A percentile compares a stretch with the other conserved stretches of the same genome.
phyloP scores from a whole-genome alignment of 2,797 vertebrate species.

The Pogonophryne albipinna region DNA sequence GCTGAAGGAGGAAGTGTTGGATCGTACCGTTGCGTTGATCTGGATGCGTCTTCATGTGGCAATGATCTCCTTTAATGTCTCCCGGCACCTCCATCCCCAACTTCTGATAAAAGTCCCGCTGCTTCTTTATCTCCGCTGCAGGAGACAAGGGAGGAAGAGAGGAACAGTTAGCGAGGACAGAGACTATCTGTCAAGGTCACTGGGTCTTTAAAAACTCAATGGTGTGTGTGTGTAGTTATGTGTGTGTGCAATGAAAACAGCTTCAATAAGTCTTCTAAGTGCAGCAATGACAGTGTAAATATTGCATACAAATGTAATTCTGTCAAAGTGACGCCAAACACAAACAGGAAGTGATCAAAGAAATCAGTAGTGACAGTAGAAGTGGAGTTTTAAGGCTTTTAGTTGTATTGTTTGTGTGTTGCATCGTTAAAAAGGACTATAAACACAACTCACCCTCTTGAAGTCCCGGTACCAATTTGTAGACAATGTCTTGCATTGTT shows the following conservation, averaged over 20 bases:
- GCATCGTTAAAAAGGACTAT: background rate
- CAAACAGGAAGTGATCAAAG: too few species aligned
- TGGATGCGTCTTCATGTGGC: conserved; percentile 87
- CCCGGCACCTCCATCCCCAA: conserved; percentile 98
- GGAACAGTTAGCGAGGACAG: background rate
- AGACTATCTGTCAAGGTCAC: conserved; percentile 14
- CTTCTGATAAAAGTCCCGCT: conserved; percentile 98
- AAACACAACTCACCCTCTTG: conserved; percentile 92
- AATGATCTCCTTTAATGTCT: conserved; percentile 95
- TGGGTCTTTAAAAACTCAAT: background rate
- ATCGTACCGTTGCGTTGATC: conserved; percentile 76
- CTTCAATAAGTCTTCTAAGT: too few species aligned
- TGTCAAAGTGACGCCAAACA: too few species aligned
- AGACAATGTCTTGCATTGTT: conserved; percentile 99
- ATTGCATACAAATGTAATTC: too few species aligned
- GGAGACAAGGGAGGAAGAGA: background rate
- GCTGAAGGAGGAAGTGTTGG: background rate
- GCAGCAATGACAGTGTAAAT: too few species aligned
- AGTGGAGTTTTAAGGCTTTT: background rate
- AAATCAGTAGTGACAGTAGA: too few species aligned
- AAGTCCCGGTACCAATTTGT: conserved; percentile 98
- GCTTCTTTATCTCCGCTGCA: conserved; percentile 97
- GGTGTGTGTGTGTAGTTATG: background rate
- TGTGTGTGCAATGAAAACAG: background rate
- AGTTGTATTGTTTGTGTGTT: background rate